Conservation (phyloP, 1,140 invertebrate species). For the Pantala flavescens region DNA sequence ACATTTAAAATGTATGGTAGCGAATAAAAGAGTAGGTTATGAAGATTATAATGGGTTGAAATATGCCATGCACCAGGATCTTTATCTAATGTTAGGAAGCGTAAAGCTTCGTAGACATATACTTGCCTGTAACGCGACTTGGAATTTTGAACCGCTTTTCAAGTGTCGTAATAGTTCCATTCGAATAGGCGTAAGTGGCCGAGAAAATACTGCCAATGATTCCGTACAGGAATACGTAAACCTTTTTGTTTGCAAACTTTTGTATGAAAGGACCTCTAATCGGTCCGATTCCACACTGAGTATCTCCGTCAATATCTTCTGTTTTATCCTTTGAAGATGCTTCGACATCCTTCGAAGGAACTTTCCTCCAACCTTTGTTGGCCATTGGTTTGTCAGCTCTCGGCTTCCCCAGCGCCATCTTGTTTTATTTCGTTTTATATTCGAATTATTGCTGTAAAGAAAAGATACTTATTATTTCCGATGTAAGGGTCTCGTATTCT, state of each 20-base stretch:
- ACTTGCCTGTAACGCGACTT: slow-evolving; percentile 57
- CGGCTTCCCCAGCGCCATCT: not conserved
- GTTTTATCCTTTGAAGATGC: not conserved
- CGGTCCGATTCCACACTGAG: slow-evolving; percentile 2
- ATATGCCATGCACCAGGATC: too few species aligned
- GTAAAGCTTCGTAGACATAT: too few species aligned
- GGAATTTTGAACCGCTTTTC: slow-evolving; percentile 73
- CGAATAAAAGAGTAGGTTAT: too few species aligned
- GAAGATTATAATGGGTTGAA: too few species aligned
- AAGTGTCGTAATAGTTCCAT: slow-evolving; percentile 65
- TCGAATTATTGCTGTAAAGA: too few species aligned
- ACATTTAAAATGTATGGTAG: too few species aligned
- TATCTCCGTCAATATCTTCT: not conserved
- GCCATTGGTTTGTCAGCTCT: not conserved
- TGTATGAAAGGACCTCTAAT: slow-evolving; percentile 26
- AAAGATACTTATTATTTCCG: too few species aligned
- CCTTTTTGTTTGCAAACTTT: slow-evolving; percentile 60
- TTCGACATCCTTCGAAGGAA: not conserved
- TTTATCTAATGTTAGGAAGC: too few species aligned
- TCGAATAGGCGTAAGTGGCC: slow-evolving; percentile 66
- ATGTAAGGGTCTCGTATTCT: too few species aligned
- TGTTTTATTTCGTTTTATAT: not conserved
- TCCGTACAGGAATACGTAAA: slow-evolving; percentile 61
- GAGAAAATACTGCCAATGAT: slow-evolving; percentile 59
- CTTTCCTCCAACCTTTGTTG: not conserved